Evolutionary conservation across 2,888 invertebrate species (phyloP).

Genomic region (Liopterus haemorrhoidalis): DNA sequence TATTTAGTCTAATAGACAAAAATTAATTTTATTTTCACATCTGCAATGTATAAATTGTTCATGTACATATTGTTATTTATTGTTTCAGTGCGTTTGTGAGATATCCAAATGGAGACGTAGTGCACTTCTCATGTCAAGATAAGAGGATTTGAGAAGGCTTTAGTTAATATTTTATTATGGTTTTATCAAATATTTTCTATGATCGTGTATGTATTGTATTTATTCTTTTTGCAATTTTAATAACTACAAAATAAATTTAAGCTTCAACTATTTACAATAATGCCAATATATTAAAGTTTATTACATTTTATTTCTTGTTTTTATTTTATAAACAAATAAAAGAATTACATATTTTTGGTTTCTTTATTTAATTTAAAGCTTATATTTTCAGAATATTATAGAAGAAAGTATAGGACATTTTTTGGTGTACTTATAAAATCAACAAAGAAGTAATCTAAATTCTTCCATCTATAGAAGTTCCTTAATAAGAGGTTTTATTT

Average conservation of each 20-base stretch:
- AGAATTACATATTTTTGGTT: too few relatives aligned
- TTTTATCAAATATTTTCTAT: background rate
- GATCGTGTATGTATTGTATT: background rate
- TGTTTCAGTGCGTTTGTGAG: slow-evolving; percentile 80
- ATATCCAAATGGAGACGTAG: slow-evolving; percentile 85
- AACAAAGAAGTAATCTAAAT: too few relatives aligned
- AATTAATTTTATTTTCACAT: slow-evolving; percentile 14
- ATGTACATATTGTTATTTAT: slow-evolving; percentile 29
- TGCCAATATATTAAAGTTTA: background rate
- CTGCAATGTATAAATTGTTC: slow-evolving; percentile 9
- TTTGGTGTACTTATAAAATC: too few relatives aligned
- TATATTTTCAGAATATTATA: too few relatives aligned
- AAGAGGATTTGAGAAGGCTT: too few relatives aligned
- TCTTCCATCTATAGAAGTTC: slow-evolving; percentile 1
- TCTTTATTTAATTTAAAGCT: too few relatives aligned
- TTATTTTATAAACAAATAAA: too few relatives aligned
- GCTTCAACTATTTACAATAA: background rate
- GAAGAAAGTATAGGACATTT: too few relatives aligned
- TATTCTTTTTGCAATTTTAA: background rate
- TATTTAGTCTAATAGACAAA: too few relatives aligned
- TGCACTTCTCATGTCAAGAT: slow-evolving; percentile 85
- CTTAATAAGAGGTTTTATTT: slow-evolving; percentile 1
- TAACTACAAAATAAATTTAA: too few relatives aligned
- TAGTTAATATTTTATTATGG: too few relatives aligned
- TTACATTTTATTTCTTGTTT: too few relatives aligned